Base-by-base conservation (phyloP, 1,140 invertebrate genomes). In the Octopus sinensis region DNA sequence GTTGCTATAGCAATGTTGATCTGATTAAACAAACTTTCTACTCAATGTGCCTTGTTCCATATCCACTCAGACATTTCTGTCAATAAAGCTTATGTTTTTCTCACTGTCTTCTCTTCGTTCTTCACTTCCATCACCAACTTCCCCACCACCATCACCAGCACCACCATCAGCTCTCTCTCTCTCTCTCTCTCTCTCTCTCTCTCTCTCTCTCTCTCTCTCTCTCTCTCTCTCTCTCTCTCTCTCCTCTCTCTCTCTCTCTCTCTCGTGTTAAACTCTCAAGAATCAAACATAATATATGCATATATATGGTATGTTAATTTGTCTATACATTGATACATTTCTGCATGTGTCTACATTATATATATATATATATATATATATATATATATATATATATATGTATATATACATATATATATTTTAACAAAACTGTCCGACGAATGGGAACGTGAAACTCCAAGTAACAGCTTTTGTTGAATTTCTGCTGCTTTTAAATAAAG, bases 151-250 rank as follows among this genome's bases (percentile, higher is more conserved):
- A 12, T 43, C 17, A 51, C 5, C 17, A 13, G 12, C 75, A 17
- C 51, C 53, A 54, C 13, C n/a, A 17, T 17, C 12, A 78, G 17
- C 4, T 79, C 30, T 5, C 10, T 79, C 80, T 77, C 73, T 81
- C 80, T 79, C 76, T 82, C 76, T 79, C 76, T 82, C 76, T 79
- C 76, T 82, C 76, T 68, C 43, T 82, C 76, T 79, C 76, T 82
- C 76, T 79, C 23, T 82, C 76, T 79, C 80, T 78, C 76, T 77
- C 80, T 81, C 80, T 81, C 76, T 54, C 76, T 78, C 80, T 81
- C 76, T 78, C 76, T 81, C 52, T 78, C 76, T 81, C 75, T 10
- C 54, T 78, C 75, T 56, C 76, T 62, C 56, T 62, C 56, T 62
- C 56, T 62, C 56, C 17, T 17, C 17, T 62, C 17, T 17, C 56